Conservation (phyloP, 1,140 invertebrate species). For the Akabosia matsudoensis region DNA sequence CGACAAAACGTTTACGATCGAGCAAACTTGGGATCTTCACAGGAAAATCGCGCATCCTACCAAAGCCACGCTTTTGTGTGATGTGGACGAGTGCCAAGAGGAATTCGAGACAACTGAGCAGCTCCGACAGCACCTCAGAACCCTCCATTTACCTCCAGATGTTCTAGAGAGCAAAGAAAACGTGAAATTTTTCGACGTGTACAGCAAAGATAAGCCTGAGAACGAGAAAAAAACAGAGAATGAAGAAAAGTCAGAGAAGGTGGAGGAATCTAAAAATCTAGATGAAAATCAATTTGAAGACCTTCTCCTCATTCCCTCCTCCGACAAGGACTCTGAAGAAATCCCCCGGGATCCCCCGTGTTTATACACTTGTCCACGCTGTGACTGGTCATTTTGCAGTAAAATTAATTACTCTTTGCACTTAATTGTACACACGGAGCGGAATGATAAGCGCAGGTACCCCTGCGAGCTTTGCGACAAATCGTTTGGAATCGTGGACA, state of each 20-base stretch:
- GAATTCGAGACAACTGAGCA: background rate
- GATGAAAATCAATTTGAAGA: background rate
- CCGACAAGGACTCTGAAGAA: background rate
- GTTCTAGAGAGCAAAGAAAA: background rate
- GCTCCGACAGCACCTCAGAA: background rate
- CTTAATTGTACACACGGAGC: background rate
- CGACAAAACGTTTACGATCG: background rate
- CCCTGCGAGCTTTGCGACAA: background rate
- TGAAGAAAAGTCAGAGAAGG: background rate
- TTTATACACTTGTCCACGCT: background rate
- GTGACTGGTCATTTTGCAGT: background rate
- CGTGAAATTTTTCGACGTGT: background rate
- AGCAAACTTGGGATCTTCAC: background rate
- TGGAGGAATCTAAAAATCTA: background rate
- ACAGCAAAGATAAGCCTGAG: background rate
- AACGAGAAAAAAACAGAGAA: too few species aligned
- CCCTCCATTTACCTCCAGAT: background rate
- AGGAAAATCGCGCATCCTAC: slow-evolving; percentile 2
- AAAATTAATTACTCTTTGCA: background rate
- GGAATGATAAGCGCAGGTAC: background rate
- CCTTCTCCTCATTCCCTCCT: background rate
- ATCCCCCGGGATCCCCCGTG: background rate
- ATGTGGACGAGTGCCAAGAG: background rate
- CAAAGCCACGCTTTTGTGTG: background rate
- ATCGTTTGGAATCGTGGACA: background rate